Percentiles rank a stretch among this genome's conserved stretches.
Evolutionary conservation across 2,113 vertebrate genomes (phyloP).

Genomic region (Uria aalge): DNA sequence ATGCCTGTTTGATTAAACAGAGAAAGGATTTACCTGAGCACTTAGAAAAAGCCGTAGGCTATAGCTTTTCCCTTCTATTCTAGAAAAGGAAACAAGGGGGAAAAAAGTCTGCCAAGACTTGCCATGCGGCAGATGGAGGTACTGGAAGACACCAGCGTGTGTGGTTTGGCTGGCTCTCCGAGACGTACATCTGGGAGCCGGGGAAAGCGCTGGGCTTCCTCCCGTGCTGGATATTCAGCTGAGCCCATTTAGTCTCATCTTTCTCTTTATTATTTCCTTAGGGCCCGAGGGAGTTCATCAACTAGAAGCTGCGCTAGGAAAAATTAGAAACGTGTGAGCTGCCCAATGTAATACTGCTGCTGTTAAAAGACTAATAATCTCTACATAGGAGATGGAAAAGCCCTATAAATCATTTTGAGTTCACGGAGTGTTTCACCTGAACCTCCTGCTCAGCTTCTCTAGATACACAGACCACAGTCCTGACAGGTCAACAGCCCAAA

Average conservation of each 20-base stretch:
- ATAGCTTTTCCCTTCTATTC: not conserved
- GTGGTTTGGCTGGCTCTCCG: not conserved
- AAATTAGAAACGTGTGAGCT: not conserved
- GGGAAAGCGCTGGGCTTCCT: not conserved
- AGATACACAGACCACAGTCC: not conserved
- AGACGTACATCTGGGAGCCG: not conserved
- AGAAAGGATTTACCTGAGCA: not conserved
- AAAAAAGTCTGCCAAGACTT: not conserved
- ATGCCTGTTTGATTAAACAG: not conserved
- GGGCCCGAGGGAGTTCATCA: not conserved
- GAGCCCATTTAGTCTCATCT: not conserved
- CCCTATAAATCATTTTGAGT: not conserved
- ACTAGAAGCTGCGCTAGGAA: not conserved
- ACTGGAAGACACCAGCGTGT: not conserved
- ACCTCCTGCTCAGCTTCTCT: not conserved
- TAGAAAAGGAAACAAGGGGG: not conserved
- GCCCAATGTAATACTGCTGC: not conserved
- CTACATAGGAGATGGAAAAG: not conserved
- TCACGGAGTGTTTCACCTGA: not conserved
- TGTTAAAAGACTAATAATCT: not conserved
- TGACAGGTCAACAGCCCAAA: not conserved
- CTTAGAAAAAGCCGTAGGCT: not conserved
- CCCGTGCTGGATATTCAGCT: not conserved
- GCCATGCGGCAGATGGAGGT: not conserved
- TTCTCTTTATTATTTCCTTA: slow-evolving; percentile 21